phyloP scores from a whole-genome alignment of 2,797 vertebrate species.

The Fundulus diaphanus region DNA sequence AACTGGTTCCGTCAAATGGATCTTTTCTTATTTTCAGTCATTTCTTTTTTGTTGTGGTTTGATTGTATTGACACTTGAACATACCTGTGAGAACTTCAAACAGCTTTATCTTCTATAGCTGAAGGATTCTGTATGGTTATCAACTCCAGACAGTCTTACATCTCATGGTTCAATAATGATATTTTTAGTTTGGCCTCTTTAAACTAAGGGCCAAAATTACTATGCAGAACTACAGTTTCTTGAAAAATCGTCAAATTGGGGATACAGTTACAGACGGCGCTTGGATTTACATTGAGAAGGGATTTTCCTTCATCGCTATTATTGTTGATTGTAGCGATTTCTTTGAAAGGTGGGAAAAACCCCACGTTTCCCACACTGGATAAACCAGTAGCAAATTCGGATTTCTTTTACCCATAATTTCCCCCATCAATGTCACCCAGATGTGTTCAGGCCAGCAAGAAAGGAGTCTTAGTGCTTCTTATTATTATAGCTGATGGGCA shows the following conservation, averaged over 20 bases:
- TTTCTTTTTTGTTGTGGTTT: no score
- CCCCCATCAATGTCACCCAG: neutral
- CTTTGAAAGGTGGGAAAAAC: neutral
- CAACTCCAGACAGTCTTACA: neutral
- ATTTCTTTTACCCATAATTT: neutral
- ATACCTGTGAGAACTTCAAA: no score
- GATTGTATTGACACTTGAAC: no score
- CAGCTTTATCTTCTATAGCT: no score
- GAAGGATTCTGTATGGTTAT: no score
- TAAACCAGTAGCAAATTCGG: no score
- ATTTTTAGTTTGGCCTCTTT: no score
- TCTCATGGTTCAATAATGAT: no score
- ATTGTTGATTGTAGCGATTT: neutral
- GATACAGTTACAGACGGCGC: neutral
- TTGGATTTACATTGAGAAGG: neutral
- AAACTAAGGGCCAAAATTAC: neutral
- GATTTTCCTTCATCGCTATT: neutral
- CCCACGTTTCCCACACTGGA: neutral
- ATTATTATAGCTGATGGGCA: constrained; percentile 8
- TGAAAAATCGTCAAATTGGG: neutral
- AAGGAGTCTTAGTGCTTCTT: neutral
- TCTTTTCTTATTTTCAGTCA: no score
- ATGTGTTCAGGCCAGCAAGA: constrained; percentile 4
- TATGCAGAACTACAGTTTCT: neutral
- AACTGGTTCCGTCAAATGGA: no score